Percentiles rank a stretch among this genome's conserved stretches.
phyloP scores from a whole-genome alignment of 1,140 invertebrate genomes.

The Dendroctonus ponderosae region DNA sequence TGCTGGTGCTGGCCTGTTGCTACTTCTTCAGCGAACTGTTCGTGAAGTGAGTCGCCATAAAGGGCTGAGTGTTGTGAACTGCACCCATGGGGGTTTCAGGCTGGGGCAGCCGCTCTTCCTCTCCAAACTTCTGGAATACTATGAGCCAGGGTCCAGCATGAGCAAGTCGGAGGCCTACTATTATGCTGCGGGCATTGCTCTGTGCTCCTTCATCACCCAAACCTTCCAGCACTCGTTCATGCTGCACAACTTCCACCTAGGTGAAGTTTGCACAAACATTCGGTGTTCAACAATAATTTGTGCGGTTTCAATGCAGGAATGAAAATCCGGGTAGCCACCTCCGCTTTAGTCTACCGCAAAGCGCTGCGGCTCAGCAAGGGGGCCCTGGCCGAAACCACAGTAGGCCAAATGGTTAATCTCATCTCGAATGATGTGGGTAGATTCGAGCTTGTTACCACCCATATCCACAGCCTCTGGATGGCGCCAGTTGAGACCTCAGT shows the following conservation, averaged over 20 bases:
- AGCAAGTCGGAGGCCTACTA: conserved; percentile 60
- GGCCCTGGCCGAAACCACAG: conserved; percentile 72
- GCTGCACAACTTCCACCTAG: conserved; percentile 64
- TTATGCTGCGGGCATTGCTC: conserved; percentile 67
- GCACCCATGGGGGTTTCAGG: conserved; percentile 19
- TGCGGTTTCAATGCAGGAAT: conserved; percentile 58
- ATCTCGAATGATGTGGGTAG: conserved; percentile 79
- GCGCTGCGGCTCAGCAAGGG: conserved; percentile 67
- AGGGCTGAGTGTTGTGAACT: too few species aligned
- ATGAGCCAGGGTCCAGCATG: conserved; percentile 28
- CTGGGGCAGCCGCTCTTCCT: conserved; percentile 52
- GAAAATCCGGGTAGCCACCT: conserved; percentile 77
- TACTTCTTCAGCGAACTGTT: conserved; percentile 38
- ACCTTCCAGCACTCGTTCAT: conserved; percentile 76
- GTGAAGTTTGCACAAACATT: conserved; percentile 26
- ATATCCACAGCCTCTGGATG: conserved; percentile 67
- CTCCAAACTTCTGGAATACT: conserved; percentile 34
- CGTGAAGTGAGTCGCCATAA: conserved; percentile 39
- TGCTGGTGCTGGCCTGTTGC: conserved; percentile 30
- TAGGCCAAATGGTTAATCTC: conserved; percentile 83
- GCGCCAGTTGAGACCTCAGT: conserved; percentile 75
- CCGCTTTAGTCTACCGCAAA: conserved; percentile 81
- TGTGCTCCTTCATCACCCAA: conserved; percentile 62
- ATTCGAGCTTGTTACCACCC: conserved; percentile 65
- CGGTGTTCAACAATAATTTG: conserved; percentile 20